Conservation (phyloP, 2,113 vertebrate species). For the Heteronetta atricapilla region DNA sequence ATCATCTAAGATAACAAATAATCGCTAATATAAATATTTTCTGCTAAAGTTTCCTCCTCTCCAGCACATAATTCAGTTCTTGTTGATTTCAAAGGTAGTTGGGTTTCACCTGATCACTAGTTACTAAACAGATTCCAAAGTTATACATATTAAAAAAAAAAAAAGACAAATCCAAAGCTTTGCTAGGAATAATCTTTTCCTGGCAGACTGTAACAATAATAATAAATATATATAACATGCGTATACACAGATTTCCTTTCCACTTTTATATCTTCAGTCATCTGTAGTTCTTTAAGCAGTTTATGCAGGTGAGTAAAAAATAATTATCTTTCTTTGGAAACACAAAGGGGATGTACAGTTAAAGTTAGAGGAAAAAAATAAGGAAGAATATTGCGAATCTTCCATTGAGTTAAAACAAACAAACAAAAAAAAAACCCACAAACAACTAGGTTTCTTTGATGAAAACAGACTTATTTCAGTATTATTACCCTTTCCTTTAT, state of each 20-base stretch:
- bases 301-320: conserved; percentile 61
- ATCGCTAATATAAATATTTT: conserved; percentile 21
- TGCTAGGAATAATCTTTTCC: conserved; percentile 31
- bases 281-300: conserved; percentile 55
- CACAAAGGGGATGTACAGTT: background rate
- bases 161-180: background rate
- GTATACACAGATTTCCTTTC: conserved; percentile 22
- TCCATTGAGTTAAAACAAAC: background rate
- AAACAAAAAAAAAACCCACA: background rate
- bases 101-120: conserved; percentile 27
- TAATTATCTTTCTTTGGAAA: conserved; percentile 35
- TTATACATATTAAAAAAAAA: background rate
- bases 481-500: background rate
- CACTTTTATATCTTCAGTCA: conserved; percentile 42
- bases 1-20: conserved; percentile 16
- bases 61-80: conserved; percentile 25
- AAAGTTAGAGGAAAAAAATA: background rate
- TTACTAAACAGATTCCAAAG: conserved; percentile 38
- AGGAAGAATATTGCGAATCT: background rate
- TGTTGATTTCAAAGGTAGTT: conserved; percentile 43
- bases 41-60: background rate
- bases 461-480: background rate
- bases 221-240: conserved; percentile 22
- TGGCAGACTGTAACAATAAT: conserved; percentile 52
- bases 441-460: background rate